These are phyloP conservation scores for Andrena minutula DNA, from an alignment of 2,888 invertebrate species.

Conservation along the genomic window DNA sequence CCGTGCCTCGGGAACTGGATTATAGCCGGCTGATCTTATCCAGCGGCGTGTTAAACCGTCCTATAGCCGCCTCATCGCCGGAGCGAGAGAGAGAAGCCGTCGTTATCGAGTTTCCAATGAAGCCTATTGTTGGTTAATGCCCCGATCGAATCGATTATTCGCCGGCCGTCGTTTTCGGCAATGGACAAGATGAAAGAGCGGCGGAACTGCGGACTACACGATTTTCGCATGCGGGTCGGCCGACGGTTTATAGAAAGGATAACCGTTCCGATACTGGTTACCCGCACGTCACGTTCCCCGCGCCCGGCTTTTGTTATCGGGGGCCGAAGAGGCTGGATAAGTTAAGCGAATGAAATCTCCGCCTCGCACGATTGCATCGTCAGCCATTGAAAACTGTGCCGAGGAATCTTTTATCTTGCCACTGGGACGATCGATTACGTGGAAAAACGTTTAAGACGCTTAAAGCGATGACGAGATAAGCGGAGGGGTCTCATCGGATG, in stretches of 20 bases:
- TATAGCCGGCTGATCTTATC: constrained; percentile 66
- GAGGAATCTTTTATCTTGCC: not conserved
- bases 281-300: constrained; percentile 62
- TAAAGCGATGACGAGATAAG: not conserved
- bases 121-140: constrained; percentile 69
- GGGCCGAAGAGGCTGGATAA: constrained; percentile 25
- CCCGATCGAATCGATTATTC: constrained; percentile 65
- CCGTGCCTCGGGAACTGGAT: constrained; percentile 40
- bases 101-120: constrained; percentile 69
- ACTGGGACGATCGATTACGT: not conserved
- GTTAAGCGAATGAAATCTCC: constrained; percentile 51
- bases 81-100: constrained; percentile 62
- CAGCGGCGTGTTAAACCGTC: constrained; percentile 45
- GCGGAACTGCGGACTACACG: constrained; percentile 55
- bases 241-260: constrained; percentile 54
- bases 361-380: constrained; percentile 24
- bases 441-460: constrained; percentile 5
- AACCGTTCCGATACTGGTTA: constrained; percentile 61
- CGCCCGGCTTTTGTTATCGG: constrained; percentile 52
- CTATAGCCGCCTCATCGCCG: constrained; percentile 56
- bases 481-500: not conserved
- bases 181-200: constrained; percentile 46
- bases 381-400: constrained; percentile 20
- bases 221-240: constrained; percentile 59
- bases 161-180: constrained; percentile 49